Conservation (phyloP, 1,140 invertebrate genomes). For the Octopus sinensis region DNA sequence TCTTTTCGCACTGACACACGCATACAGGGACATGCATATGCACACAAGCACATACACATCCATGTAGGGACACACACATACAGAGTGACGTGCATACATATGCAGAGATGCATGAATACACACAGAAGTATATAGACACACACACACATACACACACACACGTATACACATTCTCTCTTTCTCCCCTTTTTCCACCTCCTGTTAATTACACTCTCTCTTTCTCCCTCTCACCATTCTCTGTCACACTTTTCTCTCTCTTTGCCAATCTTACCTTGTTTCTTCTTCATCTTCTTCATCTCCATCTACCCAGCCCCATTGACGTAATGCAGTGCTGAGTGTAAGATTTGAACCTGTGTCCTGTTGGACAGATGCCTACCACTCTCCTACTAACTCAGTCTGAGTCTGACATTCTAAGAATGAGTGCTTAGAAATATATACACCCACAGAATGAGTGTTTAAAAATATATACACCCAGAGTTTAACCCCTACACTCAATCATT, state of each 20-base stretch:
- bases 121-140: background rate
- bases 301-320: background rate
- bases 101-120: background rate
- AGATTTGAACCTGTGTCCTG: too few species aligned
- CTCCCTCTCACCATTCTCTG: constrained; percentile 5
- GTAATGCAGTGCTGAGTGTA: too few species aligned
- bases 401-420: too few species aligned
- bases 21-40: background rate
- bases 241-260: background rate
- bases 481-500: too few species aligned
- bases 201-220: background rate
- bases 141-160: background rate
- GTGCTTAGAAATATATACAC: too few species aligned
- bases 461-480: too few species aligned
- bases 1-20: too few species aligned
- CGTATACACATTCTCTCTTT: constrained; percentile 3
- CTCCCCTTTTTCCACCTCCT: background rate
- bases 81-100: background rate
- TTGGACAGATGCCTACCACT: too few species aligned
- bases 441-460: too few species aligned
- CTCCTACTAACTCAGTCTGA: too few species aligned
- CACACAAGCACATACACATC: background rate
- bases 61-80: background rate
- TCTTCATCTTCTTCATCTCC: constrained; percentile 2
- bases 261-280: background rate